phyloP scores from a whole-genome alignment of 2,797 vertebrate genomes.

The Phylloscopus collybita region DNA sequence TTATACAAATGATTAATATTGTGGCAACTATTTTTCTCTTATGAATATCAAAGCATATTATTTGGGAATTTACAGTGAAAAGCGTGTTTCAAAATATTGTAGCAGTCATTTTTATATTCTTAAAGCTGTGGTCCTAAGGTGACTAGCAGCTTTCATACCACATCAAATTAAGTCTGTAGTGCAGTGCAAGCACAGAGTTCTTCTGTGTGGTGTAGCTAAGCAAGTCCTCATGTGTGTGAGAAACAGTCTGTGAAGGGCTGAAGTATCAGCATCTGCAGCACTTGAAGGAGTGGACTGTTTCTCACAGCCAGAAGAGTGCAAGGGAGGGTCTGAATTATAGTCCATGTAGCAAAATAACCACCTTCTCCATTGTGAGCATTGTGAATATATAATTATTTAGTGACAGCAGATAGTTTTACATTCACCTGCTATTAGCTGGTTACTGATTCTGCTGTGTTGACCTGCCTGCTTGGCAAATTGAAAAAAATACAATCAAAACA shows the following conservation, averaged over 20 bases:
- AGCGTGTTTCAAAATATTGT: neutral
- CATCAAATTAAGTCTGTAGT: neutral
- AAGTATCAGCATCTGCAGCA: neutral
- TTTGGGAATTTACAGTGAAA: neutral
- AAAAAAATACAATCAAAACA: constrained; percentile 20
- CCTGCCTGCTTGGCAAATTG: neutral
- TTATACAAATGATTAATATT: neutral
- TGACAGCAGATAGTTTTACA: neutral
- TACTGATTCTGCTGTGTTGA: neutral
- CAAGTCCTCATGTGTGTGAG: neutral
- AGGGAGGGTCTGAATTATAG: neutral
- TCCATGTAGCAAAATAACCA: neutral
- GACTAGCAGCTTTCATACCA: neutral
- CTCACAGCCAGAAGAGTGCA: neutral
- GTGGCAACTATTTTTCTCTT: neutral
- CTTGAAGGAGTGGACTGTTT: neutral
- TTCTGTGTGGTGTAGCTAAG: neutral
- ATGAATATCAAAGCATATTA: neutral
- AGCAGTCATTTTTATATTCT: neutral
- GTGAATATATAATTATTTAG: neutral
- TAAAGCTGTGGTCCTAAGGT: neutral
- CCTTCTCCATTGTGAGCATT: neutral
- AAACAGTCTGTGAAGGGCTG: neutral
- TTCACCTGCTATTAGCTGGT: constrained; percentile 4
- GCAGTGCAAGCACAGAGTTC: neutral